Evolutionary conservation across 2,797 vertebrate species (phyloP).

Genomic region (Helostoma temminkii): DNA sequence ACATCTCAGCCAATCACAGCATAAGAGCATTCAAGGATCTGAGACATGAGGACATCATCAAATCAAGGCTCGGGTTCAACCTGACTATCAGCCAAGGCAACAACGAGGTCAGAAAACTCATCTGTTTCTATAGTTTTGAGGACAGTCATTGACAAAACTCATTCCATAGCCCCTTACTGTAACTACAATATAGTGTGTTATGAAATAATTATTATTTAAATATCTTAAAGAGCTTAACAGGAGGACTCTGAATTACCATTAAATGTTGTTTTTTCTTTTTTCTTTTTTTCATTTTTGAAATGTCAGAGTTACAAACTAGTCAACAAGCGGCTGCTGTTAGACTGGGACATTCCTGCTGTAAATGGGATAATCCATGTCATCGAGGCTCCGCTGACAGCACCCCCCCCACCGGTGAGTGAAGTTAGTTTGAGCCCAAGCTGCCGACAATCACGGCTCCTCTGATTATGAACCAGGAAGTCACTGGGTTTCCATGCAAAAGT

Average conservation of each 20-base stretch:
- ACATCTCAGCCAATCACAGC: constrained; percentile 85
- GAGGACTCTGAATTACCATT: no score
- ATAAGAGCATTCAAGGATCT: constrained; percentile 85
- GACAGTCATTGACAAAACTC: neutral
- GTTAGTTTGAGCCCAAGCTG: neutral
- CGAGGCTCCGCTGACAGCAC: constrained; percentile 86
- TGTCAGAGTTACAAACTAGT: constrained; percentile 79
- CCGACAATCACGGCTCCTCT: neutral
- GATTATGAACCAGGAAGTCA: neutral
- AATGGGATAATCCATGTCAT: constrained; percentile 96
- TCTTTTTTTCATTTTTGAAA: neutral
- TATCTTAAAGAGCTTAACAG: neutral
- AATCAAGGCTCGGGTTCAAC: constrained; percentile 86
- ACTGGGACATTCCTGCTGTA: constrained; percentile 91
- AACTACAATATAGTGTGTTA: neutral
- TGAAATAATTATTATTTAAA: neutral
- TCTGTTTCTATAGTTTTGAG: neutral
- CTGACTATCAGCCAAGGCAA: constrained; percentile 77
- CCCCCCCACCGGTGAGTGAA: constrained; percentile 73
- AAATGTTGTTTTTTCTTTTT: no score
- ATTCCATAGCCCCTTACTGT: neutral
- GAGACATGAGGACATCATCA: constrained; percentile 80
- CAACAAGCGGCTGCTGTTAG: constrained; percentile 84
- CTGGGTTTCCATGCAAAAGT: neutral
- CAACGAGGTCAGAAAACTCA: constrained; percentile 58